phyloP scores from a whole-genome alignment of 2,113 vertebrate species.

The Polypterus bichir region DNA sequence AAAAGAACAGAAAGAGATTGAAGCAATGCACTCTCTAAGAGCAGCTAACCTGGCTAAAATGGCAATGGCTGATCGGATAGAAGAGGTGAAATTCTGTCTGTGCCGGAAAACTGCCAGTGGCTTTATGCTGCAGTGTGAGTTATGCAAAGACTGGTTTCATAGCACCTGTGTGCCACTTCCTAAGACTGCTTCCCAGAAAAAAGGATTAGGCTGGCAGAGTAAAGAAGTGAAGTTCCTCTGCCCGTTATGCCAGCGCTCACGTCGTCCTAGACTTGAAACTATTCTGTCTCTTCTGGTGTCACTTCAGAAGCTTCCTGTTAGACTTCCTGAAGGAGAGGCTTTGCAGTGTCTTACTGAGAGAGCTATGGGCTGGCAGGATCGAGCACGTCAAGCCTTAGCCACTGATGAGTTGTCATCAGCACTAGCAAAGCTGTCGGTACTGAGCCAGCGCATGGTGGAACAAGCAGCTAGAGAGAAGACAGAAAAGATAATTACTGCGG shows the following conservation, averaged over 20 bases:
- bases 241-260: slow-evolving; percentile 82
- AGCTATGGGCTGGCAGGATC: slow-evolving; percentile 97
- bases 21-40: slow-evolving; percentile 83
- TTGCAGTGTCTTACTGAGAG: slow-evolving; percentile 91
- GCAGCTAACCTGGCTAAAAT: slow-evolving; percentile 91
- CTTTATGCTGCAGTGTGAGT: slow-evolving; percentile 93
- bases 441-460: slow-evolving; percentile 96
- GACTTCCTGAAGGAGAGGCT: slow-evolving; percentile 85
- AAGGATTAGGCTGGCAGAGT: slow-evolving; percentile 76
- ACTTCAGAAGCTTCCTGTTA: slow-evolving; percentile 87
- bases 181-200: slow-evolving; percentile 80
- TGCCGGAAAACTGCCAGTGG: slow-evolving; percentile 87
- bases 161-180: slow-evolving; percentile 85
- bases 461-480: slow-evolving; percentile 94
- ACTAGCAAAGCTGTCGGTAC: slow-evolving; percentile 85
- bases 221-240: slow-evolving; percentile 94
- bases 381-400: slow-evolving; percentile 80
- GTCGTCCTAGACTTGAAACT: slow-evolving; percentile 86
- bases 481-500: slow-evolving; percentile 93
- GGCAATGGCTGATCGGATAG: slow-evolving; percentile 89
- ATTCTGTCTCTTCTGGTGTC: slow-evolving; percentile 88
- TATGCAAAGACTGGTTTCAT: slow-evolving; percentile 97
- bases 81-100: slow-evolving; percentile 90
- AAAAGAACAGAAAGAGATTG: slow-evolving; percentile 83
- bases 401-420: slow-evolving; percentile 92